Percentiles rank a stretch among this genome's conserved stretches.
phyloP scores from a whole-genome alignment of 2,888 invertebrate species.

The Rotaria magnacalcarata region DNA sequence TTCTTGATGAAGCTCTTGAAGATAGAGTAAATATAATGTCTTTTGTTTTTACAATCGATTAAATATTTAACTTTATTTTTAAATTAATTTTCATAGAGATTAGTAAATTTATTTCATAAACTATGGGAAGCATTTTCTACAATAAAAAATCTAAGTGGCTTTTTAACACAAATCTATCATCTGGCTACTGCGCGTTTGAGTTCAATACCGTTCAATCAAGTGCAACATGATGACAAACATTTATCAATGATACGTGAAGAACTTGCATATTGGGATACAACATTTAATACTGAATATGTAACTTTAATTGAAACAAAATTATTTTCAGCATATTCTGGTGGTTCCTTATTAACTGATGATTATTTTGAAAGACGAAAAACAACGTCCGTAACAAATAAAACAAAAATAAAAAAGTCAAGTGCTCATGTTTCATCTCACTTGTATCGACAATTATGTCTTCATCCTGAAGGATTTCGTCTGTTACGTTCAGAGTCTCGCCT shows the following conservation, averaged over 20 bases:
- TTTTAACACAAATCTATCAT: not conserved
- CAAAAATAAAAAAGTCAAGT: constrained; percentile 50
- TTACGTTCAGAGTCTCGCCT: constrained; percentile 54
- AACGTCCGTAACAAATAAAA: constrained; percentile 48
- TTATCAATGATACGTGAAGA: not conserved
- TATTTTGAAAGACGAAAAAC: constrained; percentile 69
- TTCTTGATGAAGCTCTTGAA: constrained; percentile 86
- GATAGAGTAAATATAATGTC: constrained; percentile 66
- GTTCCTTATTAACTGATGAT: constrained; percentile 75
- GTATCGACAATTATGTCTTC: constrained; percentile 76
- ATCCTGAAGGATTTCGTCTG: constrained; percentile 62
- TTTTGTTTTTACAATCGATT: not conserved
- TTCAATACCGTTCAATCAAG: constrained; percentile 14
- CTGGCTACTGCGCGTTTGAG: not conserved
- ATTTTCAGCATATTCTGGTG: constrained; percentile 78
- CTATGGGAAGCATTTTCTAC: not conserved
- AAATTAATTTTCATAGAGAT: not conserved
- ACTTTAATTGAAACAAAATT: constrained; percentile 80
- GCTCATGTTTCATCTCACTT: constrained; percentile 71
- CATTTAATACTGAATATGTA: constrained; percentile 69
- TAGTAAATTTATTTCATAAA: not conserved
- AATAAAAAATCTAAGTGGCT: not conserved
- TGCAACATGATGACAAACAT: not conserved
- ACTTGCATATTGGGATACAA: constrained; percentile 47
- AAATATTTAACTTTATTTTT: too few species aligned